Evolutionary conservation across 1,140 invertebrate genomes (phyloP), one percentile per base, ranked within the genome.

Genomic region (Pachypeltis micranthus): DNA sequence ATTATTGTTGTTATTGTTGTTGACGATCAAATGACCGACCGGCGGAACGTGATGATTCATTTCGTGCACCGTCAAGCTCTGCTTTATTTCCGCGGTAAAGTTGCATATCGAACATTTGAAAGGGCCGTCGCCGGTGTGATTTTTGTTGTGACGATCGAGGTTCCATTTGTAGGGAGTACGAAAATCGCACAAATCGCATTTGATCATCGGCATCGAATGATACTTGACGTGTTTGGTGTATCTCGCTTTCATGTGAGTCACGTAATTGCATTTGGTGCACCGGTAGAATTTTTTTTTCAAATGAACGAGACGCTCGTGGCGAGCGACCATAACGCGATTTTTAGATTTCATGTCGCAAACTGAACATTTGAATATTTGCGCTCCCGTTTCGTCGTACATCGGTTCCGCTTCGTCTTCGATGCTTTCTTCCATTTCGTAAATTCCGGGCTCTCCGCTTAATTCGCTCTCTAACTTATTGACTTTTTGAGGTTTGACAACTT

Each of bases 141-240:
- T 94, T 73, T 90, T 86, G 75, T 88, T 88, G 72, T 97, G 93
- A 16, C 93, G 80, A 71, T 96, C 92, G 72, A 94, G 80, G 75
- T 95, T 95, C 85, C 90, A 92, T 74, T 91, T 91, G 76, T 93
- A 91, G 3, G 92, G 88, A 7, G 92, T 94, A 59, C 87, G 84
- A 73, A 96, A 97, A 70, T 93, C 90, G 76, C 93, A 97, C 70
- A 88, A 85, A 51, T 85, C 85, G 75, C 93, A 97, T 73, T 95
- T 92, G 66, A 92, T 91, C 84, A 91, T 91, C 59, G 90, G 90
- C 85, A 92, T 89, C 39, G 88, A 90, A 74, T 94, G 90, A 71
- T 93, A 92, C 70, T 93, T 93, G n/a, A 93, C 87, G 71, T 96
- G 93, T 73, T 93, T 93, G 29, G 90, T 93, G 72, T 88, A 95